Evolutionary conservation across 2,113 vertebrate species (phyloP).

Genomic region (Archocentrus centrarchus): DNA sequence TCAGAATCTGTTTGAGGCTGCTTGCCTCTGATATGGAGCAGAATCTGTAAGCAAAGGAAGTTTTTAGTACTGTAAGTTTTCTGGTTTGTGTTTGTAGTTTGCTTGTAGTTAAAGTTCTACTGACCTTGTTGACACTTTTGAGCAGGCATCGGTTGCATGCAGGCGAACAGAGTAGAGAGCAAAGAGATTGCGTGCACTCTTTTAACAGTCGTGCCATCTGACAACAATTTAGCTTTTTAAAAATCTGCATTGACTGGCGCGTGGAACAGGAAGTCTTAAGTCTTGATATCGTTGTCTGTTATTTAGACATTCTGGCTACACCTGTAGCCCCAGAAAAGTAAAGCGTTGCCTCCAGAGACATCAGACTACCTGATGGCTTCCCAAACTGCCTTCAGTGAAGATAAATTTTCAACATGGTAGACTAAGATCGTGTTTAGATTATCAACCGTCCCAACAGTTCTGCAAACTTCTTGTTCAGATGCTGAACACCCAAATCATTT

Average conservation of each 20-base stretch:
- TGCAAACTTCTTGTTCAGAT: not conserved
- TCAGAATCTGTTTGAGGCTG: not conserved
- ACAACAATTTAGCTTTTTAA: conserved; percentile 3
- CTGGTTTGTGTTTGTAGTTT: not conserved
- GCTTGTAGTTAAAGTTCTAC: too few relatives aligned
- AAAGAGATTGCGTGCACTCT: not conserved
- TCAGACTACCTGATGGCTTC: not conserved
- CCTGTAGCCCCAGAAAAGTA: not conserved
- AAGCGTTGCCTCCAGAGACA: not conserved
- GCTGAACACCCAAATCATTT: not conserved
- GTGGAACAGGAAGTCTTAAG: not conserved
- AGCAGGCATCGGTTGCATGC: not conserved
- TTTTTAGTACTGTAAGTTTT: not conserved
- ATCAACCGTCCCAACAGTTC: not conserved
- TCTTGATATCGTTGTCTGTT: not conserved
- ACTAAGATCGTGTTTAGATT: not conserved
- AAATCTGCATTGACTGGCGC: not conserved
- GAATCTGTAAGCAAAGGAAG: not conserved
- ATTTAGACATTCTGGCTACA: not conserved
- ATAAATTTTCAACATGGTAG: not conserved
- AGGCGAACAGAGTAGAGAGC: not conserved
- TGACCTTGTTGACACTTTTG: not conserved
- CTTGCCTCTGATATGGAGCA: not conserved
- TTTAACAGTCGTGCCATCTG: not conserved
- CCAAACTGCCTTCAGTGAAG: not conserved